Base-by-base conservation (phyloP, 30 jellyfish, hydroid and myxozoan species). In the Rhopilema esculentum region DNA sequence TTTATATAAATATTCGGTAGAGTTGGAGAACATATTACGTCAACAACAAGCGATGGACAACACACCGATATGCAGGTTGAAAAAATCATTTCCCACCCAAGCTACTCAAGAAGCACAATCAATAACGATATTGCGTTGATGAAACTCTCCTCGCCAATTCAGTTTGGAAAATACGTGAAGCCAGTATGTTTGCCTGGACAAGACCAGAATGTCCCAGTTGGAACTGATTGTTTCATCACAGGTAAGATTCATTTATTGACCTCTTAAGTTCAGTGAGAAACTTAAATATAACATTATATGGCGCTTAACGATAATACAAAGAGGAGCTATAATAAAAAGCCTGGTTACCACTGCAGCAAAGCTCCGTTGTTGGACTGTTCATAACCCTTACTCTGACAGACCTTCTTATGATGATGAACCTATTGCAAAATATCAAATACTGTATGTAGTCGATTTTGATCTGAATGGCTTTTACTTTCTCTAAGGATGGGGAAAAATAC, bases 161-260 rank as follows among this genome's bases (percentile, higher is more conserved):
- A 27, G 25, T 84, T 83, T 53, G 93, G 89, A 49, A 72, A 80
- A n/a, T 74, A 75, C 26, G 97, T 93, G 26, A 89, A 84, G 67
- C 96, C 97, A n/a, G 92, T 85, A 8, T 93, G 98, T 49, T 88
- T 93, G n/a, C 98, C 98, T 1, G 66, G 52, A 15, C 89, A 80
- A 57, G 89, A 48, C 9, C 71, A 53, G 28, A 91, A 88, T 72
- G 96, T 93, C 24, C 88, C 96, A 30, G 90, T 72, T 63, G 97
- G 96, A 28, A 89, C 96, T 20, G 84, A 88, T 28, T 93, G 98
- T 80, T 88, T 16, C 84, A 80, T 89, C 12, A 77, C 96, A 50
- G 98, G 98, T 92, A 91, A 18, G 65, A 27, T 19, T 40, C 12
- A 2, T 40, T 40, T 12, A 6, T 12, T 2, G 12, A 12, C 57